Evolutionary conservation across 1,140 invertebrate genomes (phyloP).

Genomic region (Drosophila guanche): DNA sequence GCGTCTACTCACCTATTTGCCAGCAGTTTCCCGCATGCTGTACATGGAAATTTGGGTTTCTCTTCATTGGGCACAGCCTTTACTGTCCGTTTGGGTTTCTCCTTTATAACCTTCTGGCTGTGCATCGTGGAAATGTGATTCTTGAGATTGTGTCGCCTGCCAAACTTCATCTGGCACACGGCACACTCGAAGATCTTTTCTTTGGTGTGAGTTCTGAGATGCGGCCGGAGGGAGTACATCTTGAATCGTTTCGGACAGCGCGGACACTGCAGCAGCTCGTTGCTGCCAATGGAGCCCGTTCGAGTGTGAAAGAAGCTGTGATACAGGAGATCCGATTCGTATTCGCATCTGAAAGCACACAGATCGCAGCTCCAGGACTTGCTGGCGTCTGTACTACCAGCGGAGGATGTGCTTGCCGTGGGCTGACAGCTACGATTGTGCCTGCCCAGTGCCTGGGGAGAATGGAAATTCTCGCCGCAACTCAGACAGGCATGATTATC

Average conservation of each 20-base stretch:
- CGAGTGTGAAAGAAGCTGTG: conserved; percentile 74
- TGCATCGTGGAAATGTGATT: conserved; percentile 85
- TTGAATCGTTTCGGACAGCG: conserved; percentile 88
- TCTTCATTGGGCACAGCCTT: background rate
- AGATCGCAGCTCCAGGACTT: conserved; percentile 55
- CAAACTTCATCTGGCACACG: conserved; percentile 87
- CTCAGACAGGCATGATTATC: conserved; percentile 86
- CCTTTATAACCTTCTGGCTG: background rate
- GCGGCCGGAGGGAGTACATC: conserved; percentile 88
- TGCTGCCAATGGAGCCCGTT: conserved; percentile 74
- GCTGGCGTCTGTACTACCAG: background rate
- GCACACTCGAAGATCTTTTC: conserved; percentile 90
- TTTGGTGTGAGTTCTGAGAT: conserved; percentile 89
- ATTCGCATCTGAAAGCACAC: conserved; percentile 65
- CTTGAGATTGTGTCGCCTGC: conserved; percentile 86
- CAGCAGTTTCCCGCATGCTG: conserved; percentile 86
- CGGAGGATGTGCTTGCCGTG: conserved; percentile 49
- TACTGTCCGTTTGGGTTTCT: background rate
- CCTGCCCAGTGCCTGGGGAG: conserved; percentile 89
- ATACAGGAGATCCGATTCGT: conserved; percentile 71
- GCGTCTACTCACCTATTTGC: conserved; percentile 86
- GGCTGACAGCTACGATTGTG: conserved; percentile 87
- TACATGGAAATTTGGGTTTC: conserved; percentile 84
- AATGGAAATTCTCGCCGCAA: conserved; percentile 88
- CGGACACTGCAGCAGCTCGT: conserved; percentile 86